phyloP scores from a whole-genome alignment of 2,113 vertebrate genomes.

The Platycercus adscitus region DNA sequence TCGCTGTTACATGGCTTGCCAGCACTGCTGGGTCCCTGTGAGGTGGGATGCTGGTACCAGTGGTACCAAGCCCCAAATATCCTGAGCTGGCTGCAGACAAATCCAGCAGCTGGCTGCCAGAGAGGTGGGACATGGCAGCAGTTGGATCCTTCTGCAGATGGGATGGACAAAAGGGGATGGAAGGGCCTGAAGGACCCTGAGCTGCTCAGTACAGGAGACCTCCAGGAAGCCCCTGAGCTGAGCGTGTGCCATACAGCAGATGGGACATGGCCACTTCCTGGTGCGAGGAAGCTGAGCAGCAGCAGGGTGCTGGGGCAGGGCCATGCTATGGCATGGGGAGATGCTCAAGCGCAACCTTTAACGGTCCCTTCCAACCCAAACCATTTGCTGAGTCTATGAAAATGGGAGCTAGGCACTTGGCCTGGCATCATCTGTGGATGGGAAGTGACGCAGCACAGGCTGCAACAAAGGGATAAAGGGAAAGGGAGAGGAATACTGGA shows the following conservation, averaged over 20 bases:
- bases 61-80: rapidly evolving
- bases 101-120: background rate
- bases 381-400: background rate
- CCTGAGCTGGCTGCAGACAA: background rate
- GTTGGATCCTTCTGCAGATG: background rate
- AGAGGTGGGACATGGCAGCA: background rate
- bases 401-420: background rate
- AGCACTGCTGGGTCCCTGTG: background rate
- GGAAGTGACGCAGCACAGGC: background rate
- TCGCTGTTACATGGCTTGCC: rapidly evolving
- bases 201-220: background rate
- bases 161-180: background rate
- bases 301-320: background rate
- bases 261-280: background rate
- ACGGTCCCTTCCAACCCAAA: background rate
- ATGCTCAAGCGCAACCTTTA: background rate
- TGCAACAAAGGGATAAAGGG: background rate
- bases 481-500: background rate
- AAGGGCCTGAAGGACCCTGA: background rate
- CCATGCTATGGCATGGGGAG: rapidly evolving
- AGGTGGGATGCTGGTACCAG: background rate
- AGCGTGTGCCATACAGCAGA: rapidly evolving
- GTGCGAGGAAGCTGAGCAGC: background rate
- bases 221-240: background rate
- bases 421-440: rapidly evolving